Percentiles rank a stretch among this genome's conserved stretches.
phyloP scores from a whole-genome alignment of 2,888 invertebrate genomes.

The Hirtodrosophila alboralis region DNA sequence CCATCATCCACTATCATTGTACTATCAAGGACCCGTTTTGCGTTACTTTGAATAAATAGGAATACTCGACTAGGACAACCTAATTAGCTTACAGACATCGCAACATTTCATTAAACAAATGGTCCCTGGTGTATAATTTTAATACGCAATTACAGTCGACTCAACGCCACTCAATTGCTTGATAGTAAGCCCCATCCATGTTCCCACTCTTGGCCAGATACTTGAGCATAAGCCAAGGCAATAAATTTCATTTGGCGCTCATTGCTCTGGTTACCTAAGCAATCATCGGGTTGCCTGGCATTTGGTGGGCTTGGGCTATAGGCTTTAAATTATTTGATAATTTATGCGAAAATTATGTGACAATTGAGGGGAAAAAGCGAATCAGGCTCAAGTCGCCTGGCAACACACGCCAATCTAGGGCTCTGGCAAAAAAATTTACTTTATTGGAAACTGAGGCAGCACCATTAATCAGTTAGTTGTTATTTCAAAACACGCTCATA shows the following conservation, averaged over 20 bases:
- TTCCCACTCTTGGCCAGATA: background rate
- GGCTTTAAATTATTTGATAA: constrained; percentile 75
- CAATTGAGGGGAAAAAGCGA: constrained; percentile 61
- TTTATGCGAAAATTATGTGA: constrained; percentile 79
- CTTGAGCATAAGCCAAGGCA: constrained; percentile 57
- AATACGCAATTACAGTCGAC: constrained; percentile 74
- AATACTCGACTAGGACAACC: constrained; percentile 43
- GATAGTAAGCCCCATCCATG: constrained; percentile 48
- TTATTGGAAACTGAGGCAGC: constrained; percentile 45
- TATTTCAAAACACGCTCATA: constrained; percentile 25
- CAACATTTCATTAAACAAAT: constrained; percentile 76
- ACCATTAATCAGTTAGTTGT: constrained; percentile 66
- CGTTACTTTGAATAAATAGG: constrained; percentile 38
- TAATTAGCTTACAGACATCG: constrained; percentile 70
- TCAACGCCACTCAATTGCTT: constrained; percentile 71
- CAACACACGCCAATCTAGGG: constrained; percentile 10
- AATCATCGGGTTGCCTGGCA: constrained; percentile 37
- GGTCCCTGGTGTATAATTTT: constrained; percentile 74
- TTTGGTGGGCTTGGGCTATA: background rate
- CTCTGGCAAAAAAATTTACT: constrained; percentile 22
- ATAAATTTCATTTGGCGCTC: constrained; percentile 65
- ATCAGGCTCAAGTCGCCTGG: constrained; percentile 28
- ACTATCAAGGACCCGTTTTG: background rate
- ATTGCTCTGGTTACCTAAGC: constrained; percentile 64
- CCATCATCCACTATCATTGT: constrained; percentile 25